Base-by-base conservation (phyloP, 2,113 vertebrate species). In the Antennarius striatus region DNA sequence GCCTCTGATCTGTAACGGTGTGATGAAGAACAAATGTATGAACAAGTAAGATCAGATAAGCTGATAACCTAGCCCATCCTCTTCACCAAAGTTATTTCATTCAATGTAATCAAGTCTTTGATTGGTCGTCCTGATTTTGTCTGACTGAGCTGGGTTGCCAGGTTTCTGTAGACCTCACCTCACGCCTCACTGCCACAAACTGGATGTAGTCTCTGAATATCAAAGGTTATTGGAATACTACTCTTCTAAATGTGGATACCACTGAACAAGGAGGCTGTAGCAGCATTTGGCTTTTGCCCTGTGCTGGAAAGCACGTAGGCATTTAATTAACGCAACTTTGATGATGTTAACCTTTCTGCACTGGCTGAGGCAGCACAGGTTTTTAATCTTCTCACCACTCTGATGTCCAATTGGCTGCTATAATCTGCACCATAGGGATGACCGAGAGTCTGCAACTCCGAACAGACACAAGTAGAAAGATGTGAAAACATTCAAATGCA, bases 281-380 rank as follows among this genome's bases (percentile, higher is more conserved):
- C 6, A 36, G 48, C 10, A 61, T 13, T 4, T 57, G 57, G 7
- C 10, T 53, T 68, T 46, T 4, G 4, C 3, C 32, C 32, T 36
- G 32, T 4, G 4, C 32, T 4, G 32, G 32, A 36, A 36, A 7
- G 32, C 32, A 36, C 4, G 32, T 36, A 36, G 32, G 7, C 11
- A 69, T 82, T 81, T 65, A 73, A 86, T 83, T 82, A 84, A 79
- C 52, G 30, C 69, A 70, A 68, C 73, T 63, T 64, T 79, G 68
- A 79, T 79, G 49, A 79, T 42, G 72, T 79, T 86, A 86, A 81
- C 80, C 72, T 71, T 54, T 53, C 63, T 63, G 51, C 66, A 69
- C 67, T 40, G 15, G 62, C 56, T 63, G 55, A 67, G 67, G 46
- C 64, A 29, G 59, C 61, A 71, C 63, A 71, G 71, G 63, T 69